Conservation (phyloP, 2,113 vertebrate genomes). For the Gallinago paraguaiae region DNA sequence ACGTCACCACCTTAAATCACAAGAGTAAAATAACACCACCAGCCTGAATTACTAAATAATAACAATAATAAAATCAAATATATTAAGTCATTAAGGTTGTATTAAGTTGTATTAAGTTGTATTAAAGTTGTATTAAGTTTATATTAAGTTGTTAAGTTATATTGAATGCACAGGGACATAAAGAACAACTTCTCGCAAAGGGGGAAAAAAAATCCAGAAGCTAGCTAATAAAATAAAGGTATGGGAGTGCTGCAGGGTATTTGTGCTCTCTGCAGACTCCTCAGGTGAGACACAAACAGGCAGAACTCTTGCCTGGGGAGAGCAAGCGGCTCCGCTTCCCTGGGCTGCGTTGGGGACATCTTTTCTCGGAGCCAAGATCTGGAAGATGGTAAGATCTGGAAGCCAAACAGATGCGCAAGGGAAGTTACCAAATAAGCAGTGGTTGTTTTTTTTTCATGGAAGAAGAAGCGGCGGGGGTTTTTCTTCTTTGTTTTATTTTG, state of each 20-base stretch:
- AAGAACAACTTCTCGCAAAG: neutral
- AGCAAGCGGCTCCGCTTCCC: neutral
- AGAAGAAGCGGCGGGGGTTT: neutral
- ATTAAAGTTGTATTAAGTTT: too few relatives aligned
- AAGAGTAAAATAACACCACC: neutral
- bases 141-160: too few relatives aligned
- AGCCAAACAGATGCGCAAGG: neutral
- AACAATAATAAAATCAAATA: too few relatives aligned
- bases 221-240: neutral
- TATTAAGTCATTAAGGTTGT: too few relatives aligned
- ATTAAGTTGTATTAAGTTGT: too few relatives aligned
- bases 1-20: neutral
- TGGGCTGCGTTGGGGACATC: fast-evolving
- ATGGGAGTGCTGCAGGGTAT: fast-evolving
- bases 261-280: neutral
- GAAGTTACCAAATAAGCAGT: neutral
- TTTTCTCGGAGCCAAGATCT: neutral
- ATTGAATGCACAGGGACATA: neutral
- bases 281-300: fast-evolving
- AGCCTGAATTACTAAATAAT: neutral
- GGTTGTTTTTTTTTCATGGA: neutral
- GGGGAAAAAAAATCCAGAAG: too few relatives aligned
- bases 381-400: neutral
- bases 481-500: neutral
- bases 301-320: neutral